Conservation (phyloP, 53 echinoderm and acorn worm species). For the Astropecten irregularis region DNA sequence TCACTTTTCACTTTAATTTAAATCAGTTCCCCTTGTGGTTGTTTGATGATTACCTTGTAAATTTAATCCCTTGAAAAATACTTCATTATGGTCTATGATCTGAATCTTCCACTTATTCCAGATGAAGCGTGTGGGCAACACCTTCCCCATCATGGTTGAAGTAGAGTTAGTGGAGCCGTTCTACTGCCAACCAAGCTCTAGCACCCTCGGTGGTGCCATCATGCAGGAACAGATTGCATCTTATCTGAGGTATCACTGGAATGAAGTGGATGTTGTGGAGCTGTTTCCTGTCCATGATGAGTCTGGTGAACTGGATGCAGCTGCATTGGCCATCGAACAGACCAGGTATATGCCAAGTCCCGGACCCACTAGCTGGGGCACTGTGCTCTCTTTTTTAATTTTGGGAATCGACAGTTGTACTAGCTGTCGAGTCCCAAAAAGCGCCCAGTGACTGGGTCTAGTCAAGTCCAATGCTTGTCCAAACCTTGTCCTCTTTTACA, state of each 20-base stretch:
- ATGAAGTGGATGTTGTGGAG: conserved; percentile 46
- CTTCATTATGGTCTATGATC: too few relatives aligned
- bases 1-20: too few relatives aligned
- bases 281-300: conserved; percentile 82
- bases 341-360: conserved; percentile 57
- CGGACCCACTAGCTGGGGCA: neutral
- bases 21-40: too few relatives aligned
- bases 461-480: too few relatives aligned
- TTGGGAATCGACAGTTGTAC: neutral
- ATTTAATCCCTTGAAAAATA: too few relatives aligned
- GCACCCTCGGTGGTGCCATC: neutral
- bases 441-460: too few relatives aligned
- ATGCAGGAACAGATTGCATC: neutral
- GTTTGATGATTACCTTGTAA: too few relatives aligned
- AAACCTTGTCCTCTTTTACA: too few relatives aligned
- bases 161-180: conserved; percentile 20
- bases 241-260: conserved; percentile 28
- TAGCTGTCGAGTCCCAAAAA: neutral
- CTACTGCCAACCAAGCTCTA: neutral
- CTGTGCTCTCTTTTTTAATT: neutral
- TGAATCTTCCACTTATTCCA: too few relatives aligned
- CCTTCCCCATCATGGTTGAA: conserved; percentile 23
- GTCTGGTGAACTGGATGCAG: conserved; percentile 73
- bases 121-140: conserved; percentile 4
- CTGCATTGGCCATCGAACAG: conserved; percentile 84